Base-by-base conservation (phyloP, 2,888 invertebrate genomes). In the Diaperis boleti region DNA sequence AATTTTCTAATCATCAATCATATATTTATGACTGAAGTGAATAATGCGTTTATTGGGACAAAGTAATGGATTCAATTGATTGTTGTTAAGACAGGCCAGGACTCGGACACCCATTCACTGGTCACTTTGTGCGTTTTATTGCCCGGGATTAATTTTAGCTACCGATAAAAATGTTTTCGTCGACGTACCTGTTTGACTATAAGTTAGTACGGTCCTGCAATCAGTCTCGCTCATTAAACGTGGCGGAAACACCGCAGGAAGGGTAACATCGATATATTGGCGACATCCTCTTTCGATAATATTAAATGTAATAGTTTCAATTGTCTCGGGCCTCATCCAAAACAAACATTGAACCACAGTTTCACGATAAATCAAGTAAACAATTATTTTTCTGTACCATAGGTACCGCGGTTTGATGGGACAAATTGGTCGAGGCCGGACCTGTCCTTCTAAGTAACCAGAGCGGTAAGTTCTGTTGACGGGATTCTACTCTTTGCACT, bases 1-100 rank as follows among this genome's bases (percentile, higher is more conserved):
- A 81, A 81, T 81, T 81, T 80, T 79, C 80, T 80, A 80, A 81
- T 81, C 80, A 81, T 81, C 80, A 81, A 81, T 81, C 81, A 81
- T 80, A 78, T 80, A 80, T 81, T 80, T 80, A 81, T 78, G 79
- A 77, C 74, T 78, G 76, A 77, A 78, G 80, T 78, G 79, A 80
- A 77, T 77, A 76, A 76, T 75, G 73, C 76, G 75, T 75, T 76
- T 76, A 76, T 77, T 76, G 75, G 75, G 69, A 76, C 75, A 68
- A 68, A 69, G 67, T 66, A 64, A 64, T 8, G 17, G 54, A 55
- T 65, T 65, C 69, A 77, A 77, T 77, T 77, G 77, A 77, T 77
- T 76, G 74, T 76, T 74, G 76, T 31, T 41, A 10, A 15, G 29
- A 35, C 56, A 56, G 56, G 56, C 11, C 44, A 44, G 56, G 56